Conservation (phyloP, 2,888 invertebrate species). For the Hartigia nigra region DNA sequence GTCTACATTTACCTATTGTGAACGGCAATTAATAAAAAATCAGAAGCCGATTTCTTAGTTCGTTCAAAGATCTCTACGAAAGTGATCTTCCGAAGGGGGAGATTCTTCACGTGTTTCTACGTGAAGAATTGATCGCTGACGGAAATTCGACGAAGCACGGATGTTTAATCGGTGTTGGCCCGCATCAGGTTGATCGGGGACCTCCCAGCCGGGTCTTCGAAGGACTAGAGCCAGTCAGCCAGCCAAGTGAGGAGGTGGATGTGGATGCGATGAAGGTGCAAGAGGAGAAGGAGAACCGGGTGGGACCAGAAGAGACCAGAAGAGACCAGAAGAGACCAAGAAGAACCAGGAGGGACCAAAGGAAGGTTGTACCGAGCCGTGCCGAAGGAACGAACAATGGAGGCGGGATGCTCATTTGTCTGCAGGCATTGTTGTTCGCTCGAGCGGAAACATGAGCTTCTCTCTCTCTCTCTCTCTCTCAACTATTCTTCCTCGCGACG, state of each 20-base stretch:
- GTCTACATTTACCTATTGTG: neutral
- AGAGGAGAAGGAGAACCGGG: constrained; percentile 24
- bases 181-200: constrained; percentile 64
- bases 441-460: constrained; percentile 63
- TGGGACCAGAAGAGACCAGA: constrained; percentile 32
- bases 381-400: constrained; percentile 63
- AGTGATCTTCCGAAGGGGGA: neutral
- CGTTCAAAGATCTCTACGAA: neutral
- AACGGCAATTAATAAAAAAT: neutral
- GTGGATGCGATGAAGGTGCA: constrained; percentile 12
- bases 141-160: constrained; percentile 57
- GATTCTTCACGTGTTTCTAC: neutral
- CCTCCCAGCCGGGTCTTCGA: constrained; percentile 55
- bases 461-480: constrained; percentile 38
- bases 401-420: constrained; percentile 66
- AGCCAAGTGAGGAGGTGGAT: constrained; percentile 20
- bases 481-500: neutral
- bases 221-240: constrained; percentile 13
- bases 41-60: neutral
- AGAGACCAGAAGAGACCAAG: constrained; percentile 36
- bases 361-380: constrained; percentile 51
- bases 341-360: constrained; percentile 39
- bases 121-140: neutral
- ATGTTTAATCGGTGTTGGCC: constrained; percentile 62
- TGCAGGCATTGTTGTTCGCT: constrained; percentile 64